Base-by-base conservation (phyloP, 2,113 vertebrate genomes). In the Chaetops frenatus region DNA sequence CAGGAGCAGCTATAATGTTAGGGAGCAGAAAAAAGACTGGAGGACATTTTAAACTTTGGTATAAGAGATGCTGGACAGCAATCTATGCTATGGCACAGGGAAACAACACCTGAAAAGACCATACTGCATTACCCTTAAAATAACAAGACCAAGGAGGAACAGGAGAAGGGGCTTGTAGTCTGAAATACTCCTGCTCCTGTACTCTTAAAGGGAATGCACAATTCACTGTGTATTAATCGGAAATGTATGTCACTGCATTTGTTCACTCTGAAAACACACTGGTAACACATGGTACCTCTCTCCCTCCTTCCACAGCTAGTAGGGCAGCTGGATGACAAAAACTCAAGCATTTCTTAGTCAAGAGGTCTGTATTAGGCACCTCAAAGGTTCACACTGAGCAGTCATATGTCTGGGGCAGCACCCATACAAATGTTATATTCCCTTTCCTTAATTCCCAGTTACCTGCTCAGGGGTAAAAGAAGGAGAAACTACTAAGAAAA, bases 361-460 rank as follows among this genome's bases (percentile, higher is more conserved):
- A 50, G 6, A 76, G 6, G 6, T 36, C 25, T 33, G 9, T 14
- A 21, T 9, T 14, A n/a, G 28, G 22, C 35, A 62, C 24, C 17
- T 47, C 18, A 77, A 81, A 61, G 21, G 11, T 57, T 16, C 14
- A 44, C 2, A 10, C 35, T 2, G 1, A 33, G 15, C 0, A 0
- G 14, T 12, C 1, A 0, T 8, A 33, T 11, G 3, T 27, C 25
- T 50, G 11, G 3, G 47, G 19, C 14, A 54, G 23, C 10, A 65
- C 28, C 36, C 42, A 31, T 9, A 27, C 10, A 77, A 67, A 57
- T 3, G 0, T 22, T 12, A 47, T 15, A 72, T 9, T 44, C 40
- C 27, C 7, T 71, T 54, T 17, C 38, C 27, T 72, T 64, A 48
- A 82, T 22, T 71, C 21, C 21, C 24, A 64, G 24, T 28, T 1